A percentile compares a stretch with the other conserved stretches of the same genome.
These are phyloP conservation scores for Formica selysi DNA, from an alignment of 1,140 invertebrate species.

Conservation along the genomic window DNA sequence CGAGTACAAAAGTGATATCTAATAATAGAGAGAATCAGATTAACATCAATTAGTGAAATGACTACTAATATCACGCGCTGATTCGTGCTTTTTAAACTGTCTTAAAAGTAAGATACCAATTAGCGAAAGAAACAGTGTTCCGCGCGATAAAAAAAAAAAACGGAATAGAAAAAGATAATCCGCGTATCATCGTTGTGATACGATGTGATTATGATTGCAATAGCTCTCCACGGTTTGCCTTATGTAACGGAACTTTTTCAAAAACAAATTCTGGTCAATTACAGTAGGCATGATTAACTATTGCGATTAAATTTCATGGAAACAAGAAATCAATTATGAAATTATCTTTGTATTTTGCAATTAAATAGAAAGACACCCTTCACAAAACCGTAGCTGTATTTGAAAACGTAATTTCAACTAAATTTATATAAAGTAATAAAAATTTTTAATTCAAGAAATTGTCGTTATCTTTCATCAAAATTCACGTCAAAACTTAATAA, in stretches of 20 bases:
- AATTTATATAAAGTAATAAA: too few relatives aligned
- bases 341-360: background rate
- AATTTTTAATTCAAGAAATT: background rate
- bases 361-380: background rate
- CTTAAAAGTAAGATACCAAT: conserved; percentile 43
- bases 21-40: conserved; percentile 54
- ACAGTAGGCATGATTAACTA: background rate
- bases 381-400: background rate
- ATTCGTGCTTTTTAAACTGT: conserved; percentile 29
- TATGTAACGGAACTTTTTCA: conserved; percentile 1
- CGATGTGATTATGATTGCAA: background rate
- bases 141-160: background rate
- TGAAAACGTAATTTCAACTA: background rate
- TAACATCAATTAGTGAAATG: conserved; percentile 53
- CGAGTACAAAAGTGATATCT: conserved; percentile 10
- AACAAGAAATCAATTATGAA: background rate
- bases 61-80: background rate
- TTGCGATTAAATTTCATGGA: background rate
- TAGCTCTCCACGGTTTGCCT: background rate
- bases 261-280: background rate
- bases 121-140: background rate
- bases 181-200: background rate
- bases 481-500: background rate
- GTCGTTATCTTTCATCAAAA: background rate
- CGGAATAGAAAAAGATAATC: background rate